Base-by-base conservation (phyloP, 1,140 invertebrate genomes). In the Drosophila albomicans region DNA sequence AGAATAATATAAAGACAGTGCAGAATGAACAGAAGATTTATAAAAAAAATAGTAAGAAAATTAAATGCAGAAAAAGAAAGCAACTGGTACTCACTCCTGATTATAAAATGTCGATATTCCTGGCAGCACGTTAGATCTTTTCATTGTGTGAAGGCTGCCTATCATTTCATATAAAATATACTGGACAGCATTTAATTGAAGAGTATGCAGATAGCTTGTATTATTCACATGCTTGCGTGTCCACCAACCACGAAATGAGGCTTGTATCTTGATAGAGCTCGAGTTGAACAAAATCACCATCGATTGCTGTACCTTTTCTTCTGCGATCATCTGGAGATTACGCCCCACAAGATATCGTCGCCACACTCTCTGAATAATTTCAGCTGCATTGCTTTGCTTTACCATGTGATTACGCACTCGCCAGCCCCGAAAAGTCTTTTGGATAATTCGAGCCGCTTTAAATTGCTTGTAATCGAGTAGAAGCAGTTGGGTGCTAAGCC, bases 381-480 rank as follows among this genome's bases (percentile, higher is more conserved):
- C 56, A 7, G 63, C 79, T 0, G 87, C 82, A 0, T 32, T 16
- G 0, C 4, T 0, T 13, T 2, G 0, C 2, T 38, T 38, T 3
- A n/a, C 0, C 2, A 11, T 25, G 0, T 0, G 10, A 0, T 1
- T 13, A 0, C 30, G 11, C 0, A 8, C 58, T 4, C n/a, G 41
- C 57, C 66, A 91, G 2, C 90, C 80, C 0, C 90, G 78, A 11
- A 72, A 15, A 0, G 25, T 0, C 0, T 54, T 4, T 20, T 91
- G 90, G 1, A 91, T 79, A 0, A n/a, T 57, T 15, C 90, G 84
- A 0, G 90, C 85, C 0, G 90, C 71, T 48, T 78, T 81, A 20
- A 91, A 91, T 28, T 81, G 80, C 5, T 75, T 71, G 56, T 91
- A 87, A 0, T 91, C 90, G 0, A 87, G 64, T 6, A 88, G 8